phyloP scores from a whole-genome alignment of 2,797 vertebrate species.

The Cyprinodon diabolis region DNA sequence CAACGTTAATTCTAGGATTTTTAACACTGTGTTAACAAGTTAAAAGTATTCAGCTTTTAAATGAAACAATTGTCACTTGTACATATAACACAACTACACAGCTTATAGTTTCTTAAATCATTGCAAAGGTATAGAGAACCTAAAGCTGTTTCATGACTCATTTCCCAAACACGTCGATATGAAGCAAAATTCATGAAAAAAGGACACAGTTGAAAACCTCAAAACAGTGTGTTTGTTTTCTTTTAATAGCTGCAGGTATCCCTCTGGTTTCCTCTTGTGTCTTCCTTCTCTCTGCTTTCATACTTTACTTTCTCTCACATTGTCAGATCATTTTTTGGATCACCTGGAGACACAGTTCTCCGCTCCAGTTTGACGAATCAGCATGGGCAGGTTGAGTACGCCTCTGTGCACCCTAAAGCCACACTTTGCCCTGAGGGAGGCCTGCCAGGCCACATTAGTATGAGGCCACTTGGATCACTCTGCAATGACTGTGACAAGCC shows the following conservation, averaged over 20 bases:
- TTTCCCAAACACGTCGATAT: background rate
- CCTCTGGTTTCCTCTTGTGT: slow-evolving; percentile 1
- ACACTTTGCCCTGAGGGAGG: slow-evolving; percentile 53
- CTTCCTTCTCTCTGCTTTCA: slow-evolving; percentile 9
- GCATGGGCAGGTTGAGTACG: slow-evolving; percentile 66
- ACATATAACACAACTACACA: background rate
- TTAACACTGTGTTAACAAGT: background rate
- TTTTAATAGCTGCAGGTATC: slow-evolving; percentile 26
- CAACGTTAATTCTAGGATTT: no score
- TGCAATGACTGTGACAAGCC: slow-evolving; percentile 66
- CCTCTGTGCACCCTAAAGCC: slow-evolving; percentile 53
- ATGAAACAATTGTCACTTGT: background rate
- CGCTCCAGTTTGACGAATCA: slow-evolving; percentile 61
- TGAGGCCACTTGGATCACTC: slow-evolving; percentile 65
- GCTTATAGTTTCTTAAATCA: background rate
- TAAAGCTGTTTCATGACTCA: background rate
- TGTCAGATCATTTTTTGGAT: slow-evolving; percentile 50
- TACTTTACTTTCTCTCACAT: slow-evolving; percentile 9
- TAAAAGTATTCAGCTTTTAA: background rate
- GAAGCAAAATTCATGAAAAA: slow-evolving; percentile 8
- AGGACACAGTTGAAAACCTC: slow-evolving; percentile 36
- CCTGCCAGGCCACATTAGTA: slow-evolving; percentile 71
- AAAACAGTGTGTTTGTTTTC: slow-evolving; percentile 15
- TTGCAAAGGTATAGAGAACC: background rate
- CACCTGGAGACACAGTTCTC: slow-evolving; percentile 62